Base-by-base conservation (phyloP, 2,113 vertebrate genomes). In the Castor canadensis region DNA sequence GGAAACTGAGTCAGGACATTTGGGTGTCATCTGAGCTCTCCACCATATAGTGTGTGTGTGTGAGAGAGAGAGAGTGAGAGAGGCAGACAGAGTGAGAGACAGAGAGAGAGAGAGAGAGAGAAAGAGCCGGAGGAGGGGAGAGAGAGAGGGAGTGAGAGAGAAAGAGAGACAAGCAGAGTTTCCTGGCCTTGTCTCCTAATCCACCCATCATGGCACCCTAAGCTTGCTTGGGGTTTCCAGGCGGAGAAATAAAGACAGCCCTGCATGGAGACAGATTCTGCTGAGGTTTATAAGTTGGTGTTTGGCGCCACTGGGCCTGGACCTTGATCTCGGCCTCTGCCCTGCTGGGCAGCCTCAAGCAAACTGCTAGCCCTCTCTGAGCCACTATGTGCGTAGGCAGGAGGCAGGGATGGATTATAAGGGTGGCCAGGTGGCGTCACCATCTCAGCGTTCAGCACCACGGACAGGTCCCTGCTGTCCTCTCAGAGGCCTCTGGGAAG, bases 391-490 rank as follows among this genome's bases (percentile, higher is more conserved):
- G 30, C 32, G 40, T 56, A 22, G 87, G 16, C n/a, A 8, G 52
- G 32, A 32, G 19, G 26, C 40, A 26, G 32, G 62, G 49, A 10
- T 2, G 30, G 17, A 58, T 15, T 8, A 28, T 20, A 26, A 11
- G 47, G 52, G 40, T n/a, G 10, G 54, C 13, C 40, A 5, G 0
- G 0, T 5, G 0, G 17, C 3, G 0, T 1, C 24, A 19, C 12
- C 0, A 0, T 9, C 45, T 6, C 19, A 66, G 4, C 3, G 52
- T 97, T 97, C 97, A 96, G 97, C 95, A 97, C 97, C 97, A 96
- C 10, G 96, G 96, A 96, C 97, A 97, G 95, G 87, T 76, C 85
- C 32, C 26, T 1, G 4, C 15, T 1, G 0, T 17, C 24, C 40
- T 86, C 52, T 4, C 11, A 4, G 5, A 43, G 9, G 6, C 67